Percentiles rank a stretch among this genome's conserved stretches.
Conservation (phyloP, 1,140 invertebrate species). For the Zaprionus ornatus region DNA sequence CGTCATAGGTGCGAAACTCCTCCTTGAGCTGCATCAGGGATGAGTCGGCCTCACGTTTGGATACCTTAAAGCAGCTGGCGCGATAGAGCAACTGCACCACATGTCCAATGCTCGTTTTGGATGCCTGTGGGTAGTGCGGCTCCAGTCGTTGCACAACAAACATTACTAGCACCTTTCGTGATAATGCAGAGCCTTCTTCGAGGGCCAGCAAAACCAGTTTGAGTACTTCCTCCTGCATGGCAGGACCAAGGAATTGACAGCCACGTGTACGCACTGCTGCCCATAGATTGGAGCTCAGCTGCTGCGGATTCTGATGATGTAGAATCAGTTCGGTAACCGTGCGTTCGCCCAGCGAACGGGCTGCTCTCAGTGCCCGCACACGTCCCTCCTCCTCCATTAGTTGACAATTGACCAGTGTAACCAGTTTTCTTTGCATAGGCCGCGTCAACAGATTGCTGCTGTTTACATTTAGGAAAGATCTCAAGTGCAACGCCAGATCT, state of each 20-base stretch:
- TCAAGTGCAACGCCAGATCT: constrained; percentile 93
- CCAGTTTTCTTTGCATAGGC: constrained; percentile 97
- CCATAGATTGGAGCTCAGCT: constrained; percentile 97
- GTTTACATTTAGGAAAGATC: constrained; percentile 85
- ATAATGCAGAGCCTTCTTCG: constrained; percentile 98
- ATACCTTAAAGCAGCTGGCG: constrained; percentile 99
- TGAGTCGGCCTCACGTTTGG: constrained; percentile 98
- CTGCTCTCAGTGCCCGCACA: constrained; percentile 91
- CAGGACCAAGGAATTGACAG: constrained; percentile 99
- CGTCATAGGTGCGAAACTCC: constrained; percentile 97
- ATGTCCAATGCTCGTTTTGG: constrained; percentile 99
- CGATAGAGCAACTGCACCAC: constrained; percentile 98
- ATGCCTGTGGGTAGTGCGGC: constrained; percentile 98
- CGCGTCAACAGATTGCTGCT: constrained; percentile 88
- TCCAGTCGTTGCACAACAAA: constrained; percentile 98
- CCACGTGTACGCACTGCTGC: constrained; percentile 97
- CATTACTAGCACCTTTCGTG: constrained; percentile 98
- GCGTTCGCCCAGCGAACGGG: constrained; percentile 95
- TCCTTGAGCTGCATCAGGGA: constrained; percentile 99
- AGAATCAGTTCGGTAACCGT: constrained; percentile 97
- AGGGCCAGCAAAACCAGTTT: constrained; percentile 96
- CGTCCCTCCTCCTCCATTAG: constrained; percentile 94
- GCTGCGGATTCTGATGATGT: constrained; percentile 96
- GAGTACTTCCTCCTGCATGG: constrained; percentile 99
- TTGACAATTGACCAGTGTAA: constrained; percentile 96